Conservation (phyloP, 2,797 vertebrate species). For the Mareca penelope region DNA sequence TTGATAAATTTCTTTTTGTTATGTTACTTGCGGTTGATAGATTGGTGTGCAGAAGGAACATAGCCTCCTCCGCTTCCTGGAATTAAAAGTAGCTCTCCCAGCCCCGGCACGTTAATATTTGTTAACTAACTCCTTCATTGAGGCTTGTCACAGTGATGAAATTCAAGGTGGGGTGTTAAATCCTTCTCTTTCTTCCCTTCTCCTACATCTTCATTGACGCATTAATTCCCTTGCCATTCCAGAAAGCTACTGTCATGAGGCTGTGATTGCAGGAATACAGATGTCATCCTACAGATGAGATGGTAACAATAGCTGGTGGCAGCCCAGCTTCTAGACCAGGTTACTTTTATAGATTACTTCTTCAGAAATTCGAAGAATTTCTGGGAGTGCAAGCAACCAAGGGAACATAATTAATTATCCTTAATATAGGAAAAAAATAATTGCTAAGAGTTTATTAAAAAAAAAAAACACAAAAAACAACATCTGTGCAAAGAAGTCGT, state of each 20-base stretch:
- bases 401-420: not conserved
- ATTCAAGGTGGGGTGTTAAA: not conserved
- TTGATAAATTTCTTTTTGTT: not conserved
- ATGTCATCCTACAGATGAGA: not conserved
- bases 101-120: not conserved
- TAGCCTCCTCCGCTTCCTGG: not conserved
- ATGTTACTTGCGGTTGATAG: not conserved
- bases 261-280: not conserved
- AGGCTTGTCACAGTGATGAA: not conserved
- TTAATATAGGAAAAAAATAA: not conserved
- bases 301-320: fast-evolving
- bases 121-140: not conserved
- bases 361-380: not conserved
- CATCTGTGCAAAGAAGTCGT: not conserved
- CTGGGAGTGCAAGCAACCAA: not conserved
- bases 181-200: not conserved
- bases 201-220: not conserved
- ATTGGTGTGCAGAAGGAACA: not conserved
- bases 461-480: too few species aligned
- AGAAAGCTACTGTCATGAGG: not conserved
- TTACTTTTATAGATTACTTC: not conserved
- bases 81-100: not conserved
- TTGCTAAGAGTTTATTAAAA: not conserved
- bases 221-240: not conserved
- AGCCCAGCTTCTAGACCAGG: not conserved